Evolutionary conservation across 2,797 vertebrate genomes (phyloP), one percentile per base, ranked within the genome.

Genomic region (Macroramphosus scolopax): DNA sequence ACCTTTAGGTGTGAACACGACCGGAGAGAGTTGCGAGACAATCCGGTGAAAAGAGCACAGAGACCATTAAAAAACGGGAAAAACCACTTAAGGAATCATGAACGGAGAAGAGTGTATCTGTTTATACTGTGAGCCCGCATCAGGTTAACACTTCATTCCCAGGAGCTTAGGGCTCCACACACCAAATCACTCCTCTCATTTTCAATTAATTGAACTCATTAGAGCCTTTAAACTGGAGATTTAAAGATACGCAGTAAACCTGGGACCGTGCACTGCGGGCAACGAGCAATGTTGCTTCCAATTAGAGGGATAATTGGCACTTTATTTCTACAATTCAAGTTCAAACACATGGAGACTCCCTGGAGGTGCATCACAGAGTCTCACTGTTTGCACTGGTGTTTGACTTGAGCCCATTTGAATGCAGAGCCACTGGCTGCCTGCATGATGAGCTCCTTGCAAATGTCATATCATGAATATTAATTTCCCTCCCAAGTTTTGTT

Each of bases 261-360:
- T 20, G 42, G 61, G 64, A 77, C 44, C 63, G 14, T 35, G 65
- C 57, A 77, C 68, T 77, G 78, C 72, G 74, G 72, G 53, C 70
- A 75, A 33, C 66, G 69, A 66, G 79, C 80, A 79, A 83, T 82
- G 82, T 85, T 79, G 75, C 70, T 85, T 62, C 81, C 75, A 83
- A 84, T 85, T 83, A 86, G 73, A 77, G 59, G 55, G 66, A 85
- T 89, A 86, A 88, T 90, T 86, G 82, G 73, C 69, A 84, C 82
- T 89, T 84, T 78, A 78, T 83, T 77, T 69, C 60, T 63, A 64
- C 77, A 63, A 72, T 81, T 77, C 67, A 78, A 58, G 67, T 82
- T 88, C 75, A 77, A 80, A 80, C 82, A 68, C 72, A 75, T 62
- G 57, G 22, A 49, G 45, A 37, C 63, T 72, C 81, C 75, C 77